Evolutionary conservation across 2,113 vertebrate species (phyloP), one percentile per base, ranked within the genome.

Genomic region (Herpetotheres cachinnans): DNA sequence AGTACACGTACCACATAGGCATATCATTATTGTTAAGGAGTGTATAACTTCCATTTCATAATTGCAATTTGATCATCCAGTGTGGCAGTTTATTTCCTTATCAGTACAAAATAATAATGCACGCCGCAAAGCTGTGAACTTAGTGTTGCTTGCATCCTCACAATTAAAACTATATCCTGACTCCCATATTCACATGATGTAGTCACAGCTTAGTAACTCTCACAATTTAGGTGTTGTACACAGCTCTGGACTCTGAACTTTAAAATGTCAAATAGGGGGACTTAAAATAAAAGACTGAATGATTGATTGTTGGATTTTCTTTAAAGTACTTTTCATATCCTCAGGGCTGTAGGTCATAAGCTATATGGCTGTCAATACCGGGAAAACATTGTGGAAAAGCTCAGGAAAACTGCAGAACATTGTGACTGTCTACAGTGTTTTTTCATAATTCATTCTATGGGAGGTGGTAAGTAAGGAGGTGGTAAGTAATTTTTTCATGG

Each of bases 371-470:
- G n/a, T 44, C 98, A 96, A 87, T 99, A 99, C 96, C 98, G 44
- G 78, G 99, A 99, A 71, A 96, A 98, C 93, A 99, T 99, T 49
- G 97, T 99, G 95, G 99, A 99, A 76, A 99, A 98, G 80, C 97
- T 99, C 61, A 98, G 99, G 86, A 99, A 97, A 93, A 97, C 98
- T 0, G 99, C 99, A 50, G 99, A 99, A 62, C 98, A 99, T 32
- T 99, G 99, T 87, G 99, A 99, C 95, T 99, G 99, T 94, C 98
- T 99, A 24, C 99, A 99, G 96, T 99, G 99, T 88, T 99, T 99
- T 94, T 99, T 99, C 92, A 93, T 99, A 74, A 98, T 99, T 94
- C 99, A 99, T 96, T 99, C 99, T 36, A 99, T 99, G 99, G 99
- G 99, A 97, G 99, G 99, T 98, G 99, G 99, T 99, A 97, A 98